Percentiles rank a stretch among this genome's conserved stretches.
These are phyloP conservation scores for Oligia strigilis DNA, from an alignment of 2,888 invertebrate species.

Conservation along the genomic window DNA sequence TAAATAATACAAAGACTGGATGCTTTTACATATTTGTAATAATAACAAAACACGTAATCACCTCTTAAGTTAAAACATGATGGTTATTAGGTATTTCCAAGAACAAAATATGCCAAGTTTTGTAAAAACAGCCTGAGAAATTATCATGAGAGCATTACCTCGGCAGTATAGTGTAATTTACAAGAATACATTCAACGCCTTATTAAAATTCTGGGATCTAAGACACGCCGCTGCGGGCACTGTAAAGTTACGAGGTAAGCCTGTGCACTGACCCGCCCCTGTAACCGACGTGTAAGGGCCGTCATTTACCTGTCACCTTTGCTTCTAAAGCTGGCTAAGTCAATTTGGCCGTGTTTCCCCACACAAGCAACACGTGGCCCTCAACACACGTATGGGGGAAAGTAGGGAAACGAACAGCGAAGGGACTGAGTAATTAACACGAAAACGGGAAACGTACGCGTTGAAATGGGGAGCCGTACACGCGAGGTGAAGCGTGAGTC, in stretches of 20 bases:
- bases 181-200: not conserved
- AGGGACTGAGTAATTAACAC: constrained; percentile 55
- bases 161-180: not conserved
- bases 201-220: not conserved
- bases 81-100: not conserved
- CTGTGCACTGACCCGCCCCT: constrained; percentile 42
- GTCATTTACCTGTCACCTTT: constrained; percentile 59
- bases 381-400: constrained; percentile 24
- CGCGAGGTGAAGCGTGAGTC: constrained; percentile 38
- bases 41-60: constrained; percentile 9
- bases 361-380: constrained; percentile 63
- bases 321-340: constrained; percentile 48
- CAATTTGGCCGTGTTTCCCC: constrained; percentile 50
- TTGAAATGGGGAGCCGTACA: constrained; percentile 39
- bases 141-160: not conserved
- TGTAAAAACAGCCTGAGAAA: not conserved
- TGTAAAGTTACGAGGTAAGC: constrained; percentile 25
- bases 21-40: constrained; percentile 8
- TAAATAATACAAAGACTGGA: constrained; percentile 22
- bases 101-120: constrained; percentile 7
- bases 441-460: constrained; percentile 60
- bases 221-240: constrained; percentile 16
- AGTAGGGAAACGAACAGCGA: constrained; percentile 32
- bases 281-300: constrained; percentile 43
- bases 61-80: constrained; percentile 2